Evolutionary conservation across 1,140 invertebrate species (phyloP).

Genomic region (Ylistrum balloti): DNA sequence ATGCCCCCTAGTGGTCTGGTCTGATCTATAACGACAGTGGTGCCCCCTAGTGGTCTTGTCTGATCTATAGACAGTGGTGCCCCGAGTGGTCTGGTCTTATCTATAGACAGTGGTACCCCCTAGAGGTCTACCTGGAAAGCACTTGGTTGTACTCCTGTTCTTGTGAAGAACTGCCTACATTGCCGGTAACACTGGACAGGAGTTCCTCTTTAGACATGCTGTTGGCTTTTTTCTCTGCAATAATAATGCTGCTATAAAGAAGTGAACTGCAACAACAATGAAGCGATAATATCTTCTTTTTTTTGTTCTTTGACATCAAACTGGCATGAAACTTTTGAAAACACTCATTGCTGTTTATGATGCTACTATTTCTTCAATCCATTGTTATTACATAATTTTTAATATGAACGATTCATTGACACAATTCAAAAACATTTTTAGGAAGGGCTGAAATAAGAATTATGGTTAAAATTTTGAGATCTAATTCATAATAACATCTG

Average conservation of each 20-base stretch:
- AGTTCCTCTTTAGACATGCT: slow-evolving; percentile 71
- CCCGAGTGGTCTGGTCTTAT: slow-evolving; percentile 46
- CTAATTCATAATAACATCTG: too few relatives aligned
- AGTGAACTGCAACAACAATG: too few relatives aligned
- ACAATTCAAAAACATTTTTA: too few relatives aligned
- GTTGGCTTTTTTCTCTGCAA: slow-evolving; percentile 69
- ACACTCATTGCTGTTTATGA: too few relatives aligned
- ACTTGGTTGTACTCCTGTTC: slow-evolving; percentile 76
- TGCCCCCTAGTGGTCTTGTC: background rate
- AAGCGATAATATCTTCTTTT: too few relatives aligned
- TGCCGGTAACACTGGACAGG: slow-evolving; percentile 64
- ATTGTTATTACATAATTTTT: too few relatives aligned
- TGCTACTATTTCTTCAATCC: too few relatives aligned
- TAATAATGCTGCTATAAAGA: background rate
- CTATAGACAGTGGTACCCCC: background rate
- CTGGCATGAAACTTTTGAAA: too few relatives aligned
- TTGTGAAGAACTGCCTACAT: slow-evolving; percentile 52
- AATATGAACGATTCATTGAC: too few relatives aligned
- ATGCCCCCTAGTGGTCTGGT: slow-evolving; percentile 1
- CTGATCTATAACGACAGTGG: background rate
- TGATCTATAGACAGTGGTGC: background rate
- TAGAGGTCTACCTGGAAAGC: slow-evolving; percentile 69
- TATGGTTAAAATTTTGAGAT: too few relatives aligned
- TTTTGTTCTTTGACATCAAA: too few relatives aligned
- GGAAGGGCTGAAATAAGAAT: too few relatives aligned